Percentiles rank a stretch among this genome's conserved stretches.
These are phyloP conservation scores for Notodonta dromedarius DNA, from an alignment of 2,888 invertebrate genomes.

Conservation along the genomic window DNA sequence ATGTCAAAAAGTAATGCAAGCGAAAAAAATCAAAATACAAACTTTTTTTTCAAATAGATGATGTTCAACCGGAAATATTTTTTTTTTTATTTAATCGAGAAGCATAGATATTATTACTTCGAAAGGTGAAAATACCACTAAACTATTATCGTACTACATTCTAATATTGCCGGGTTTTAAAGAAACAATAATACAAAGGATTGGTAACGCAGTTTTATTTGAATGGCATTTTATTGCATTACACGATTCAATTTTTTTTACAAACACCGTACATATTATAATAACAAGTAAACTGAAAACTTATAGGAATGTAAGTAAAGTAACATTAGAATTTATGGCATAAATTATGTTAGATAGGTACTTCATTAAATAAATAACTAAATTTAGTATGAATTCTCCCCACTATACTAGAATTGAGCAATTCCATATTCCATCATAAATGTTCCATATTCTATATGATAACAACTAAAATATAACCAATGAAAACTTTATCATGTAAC, in stretches of 20 bases:
- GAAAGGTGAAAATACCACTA: no score
- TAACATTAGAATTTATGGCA: not conserved
- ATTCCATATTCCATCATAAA: not conserved
- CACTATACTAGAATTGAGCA: not conserved
- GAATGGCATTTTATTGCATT: conserved; percentile 26
- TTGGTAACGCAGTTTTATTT: conserved; percentile 25
- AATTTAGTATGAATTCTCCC: not conserved
- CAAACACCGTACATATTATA: conserved; percentile 27
- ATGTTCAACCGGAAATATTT: no score
- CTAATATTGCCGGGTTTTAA: not conserved
- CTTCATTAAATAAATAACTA: no score
- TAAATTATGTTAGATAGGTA: no score
- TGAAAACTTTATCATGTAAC: no score
- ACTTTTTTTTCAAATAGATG: no score
- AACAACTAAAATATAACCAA: not conserved
- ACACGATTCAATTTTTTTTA: conserved; percentile 19
- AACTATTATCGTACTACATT: no score
- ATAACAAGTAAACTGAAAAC: conserved; percentile 16
- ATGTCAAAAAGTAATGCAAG: no score
- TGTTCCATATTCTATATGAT: not conserved
- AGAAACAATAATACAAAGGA: not conserved
- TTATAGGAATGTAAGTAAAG: conserved; percentile 29
- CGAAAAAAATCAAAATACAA: no score
- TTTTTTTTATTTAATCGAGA: no score
- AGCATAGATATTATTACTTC: no score